Conservation (phyloP, 1,140 invertebrate species). For the Hyposmocoma kahamanoa region DNA sequence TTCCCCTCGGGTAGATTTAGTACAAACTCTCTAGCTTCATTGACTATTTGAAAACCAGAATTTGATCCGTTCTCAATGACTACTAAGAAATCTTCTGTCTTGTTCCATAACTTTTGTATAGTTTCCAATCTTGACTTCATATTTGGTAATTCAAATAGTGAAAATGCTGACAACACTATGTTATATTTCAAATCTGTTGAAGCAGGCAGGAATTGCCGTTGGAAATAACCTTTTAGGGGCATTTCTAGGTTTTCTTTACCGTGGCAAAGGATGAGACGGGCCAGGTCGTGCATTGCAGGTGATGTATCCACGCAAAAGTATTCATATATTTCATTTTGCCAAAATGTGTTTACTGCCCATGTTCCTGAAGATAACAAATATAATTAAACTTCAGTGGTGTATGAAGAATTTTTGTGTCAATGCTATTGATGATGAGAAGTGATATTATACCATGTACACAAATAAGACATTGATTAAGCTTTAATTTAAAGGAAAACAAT, state of each 20-base stretch:
- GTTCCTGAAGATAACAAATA: too few species aligned
- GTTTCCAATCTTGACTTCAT: constrained; percentile 79
- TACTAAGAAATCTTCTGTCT: constrained; percentile 87
- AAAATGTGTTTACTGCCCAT: constrained; percentile 85
- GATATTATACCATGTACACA: too few species aligned
- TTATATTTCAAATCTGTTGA: constrained; percentile 77
- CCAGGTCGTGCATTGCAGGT: constrained; percentile 85
- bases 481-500: too few species aligned
- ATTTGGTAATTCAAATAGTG: constrained; percentile 86
- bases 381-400: too few species aligned
- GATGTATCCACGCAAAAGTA: constrained; percentile 89
- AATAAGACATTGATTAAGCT: too few species aligned
- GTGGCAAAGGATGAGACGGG: constrained; percentile 80
- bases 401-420: too few species aligned
- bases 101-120: constrained; percentile 88
- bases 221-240: constrained; percentile 78
- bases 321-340: constrained; percentile 83
- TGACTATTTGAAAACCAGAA: constrained; percentile 84
- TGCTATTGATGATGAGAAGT: too few species aligned
- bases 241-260: constrained; percentile 76
- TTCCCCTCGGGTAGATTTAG: constrained; percentile 65
- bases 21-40: constrained; percentile 85
- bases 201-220: constrained; percentile 87
- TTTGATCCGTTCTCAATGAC: constrained; percentile 89
- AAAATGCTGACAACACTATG: constrained; percentile 86